Evolutionary conservation across 1,140 invertebrate species (phyloP), one percentile per base, ranked within the genome.

Genomic region (Eumeta japonica): DNA sequence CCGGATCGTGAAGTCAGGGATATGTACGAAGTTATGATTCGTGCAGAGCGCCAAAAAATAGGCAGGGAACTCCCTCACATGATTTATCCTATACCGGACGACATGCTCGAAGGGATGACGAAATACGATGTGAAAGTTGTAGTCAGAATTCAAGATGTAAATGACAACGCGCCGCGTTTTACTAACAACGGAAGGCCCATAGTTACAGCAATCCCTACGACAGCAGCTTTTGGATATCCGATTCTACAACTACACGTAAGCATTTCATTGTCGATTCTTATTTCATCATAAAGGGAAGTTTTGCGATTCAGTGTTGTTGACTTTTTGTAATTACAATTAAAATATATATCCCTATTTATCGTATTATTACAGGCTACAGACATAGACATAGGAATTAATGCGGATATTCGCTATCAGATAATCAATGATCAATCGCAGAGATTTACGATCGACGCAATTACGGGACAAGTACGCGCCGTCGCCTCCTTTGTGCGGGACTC

Each of bases 111-210:
- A 28, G 85, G 84, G 17, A 73, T 89, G 34, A 77, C 52, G 30
- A 81, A 75, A 56, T 79, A 48, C 48, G 79, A 58, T 47, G 80
- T 86, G 0, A 83, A 85, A 56, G 76, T 89, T 1, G 76, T 90
- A 1, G 79, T 92, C 3, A 80, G 82, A 49, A 82, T 92, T 27
- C 81, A 82, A 18, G 89, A 92, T 64, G 81, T 87, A 3, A 92
- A 92, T 53, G 89, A 92, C 54, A 91, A 92, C 58, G 65, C 83
- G 2, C 89, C 89, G 0, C 80, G 79, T 46, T 92, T 92, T 62
- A 78, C 77, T 2, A 79, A 79, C 18, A 82, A 81, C 16, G 87
- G 86, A 9, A 70, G 83, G 34, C 88, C 89, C 0, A 81, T 90
- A 28, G 80, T 91, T 0, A 86, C 88, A 0, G 88, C 88, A 10